A percentile compares a stretch with the other conserved stretches of the same genome.
Evolutionary conservation across 2,888 invertebrate species (phyloP).

Genomic region (Andrena fulva): DNA sequence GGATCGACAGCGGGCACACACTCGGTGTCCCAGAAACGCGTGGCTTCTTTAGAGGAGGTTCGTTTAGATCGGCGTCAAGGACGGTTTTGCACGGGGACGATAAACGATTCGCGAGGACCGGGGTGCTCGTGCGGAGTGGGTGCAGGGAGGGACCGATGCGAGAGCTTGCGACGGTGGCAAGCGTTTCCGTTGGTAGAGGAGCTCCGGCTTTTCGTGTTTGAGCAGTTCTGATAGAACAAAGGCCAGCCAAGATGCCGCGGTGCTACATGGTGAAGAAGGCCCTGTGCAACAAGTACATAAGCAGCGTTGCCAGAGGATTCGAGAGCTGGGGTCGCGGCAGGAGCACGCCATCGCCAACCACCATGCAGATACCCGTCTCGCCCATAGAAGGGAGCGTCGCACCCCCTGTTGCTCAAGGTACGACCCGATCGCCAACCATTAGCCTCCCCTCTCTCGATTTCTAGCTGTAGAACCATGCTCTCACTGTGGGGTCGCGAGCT

Average conservation of each 20-base stretch:
- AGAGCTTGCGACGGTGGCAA: neutral
- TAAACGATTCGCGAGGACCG: neutral
- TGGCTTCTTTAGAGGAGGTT: neutral
- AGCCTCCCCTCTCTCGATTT: conserved; percentile 12
- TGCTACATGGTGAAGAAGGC: conserved; percentile 91
- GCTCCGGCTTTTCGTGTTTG: neutral
- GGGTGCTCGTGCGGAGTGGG: neutral
- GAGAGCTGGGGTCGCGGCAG: conserved; percentile 81
- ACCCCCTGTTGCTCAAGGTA: conserved; percentile 78
- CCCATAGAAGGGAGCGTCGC: conserved; percentile 73
- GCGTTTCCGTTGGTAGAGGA: neutral
- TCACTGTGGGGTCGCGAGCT: too few species aligned
- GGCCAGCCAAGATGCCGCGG: conserved; percentile 88
- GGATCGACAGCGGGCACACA: conserved; percentile 2
- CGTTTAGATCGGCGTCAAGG: too few species aligned
- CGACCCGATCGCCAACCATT: conserved; percentile 13
- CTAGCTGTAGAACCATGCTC: neutral
- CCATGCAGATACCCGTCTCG: conserved; percentile 69
- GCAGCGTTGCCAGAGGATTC: conserved; percentile 81
- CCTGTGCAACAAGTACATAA: conserved; percentile 86
- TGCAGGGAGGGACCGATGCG: neutral
- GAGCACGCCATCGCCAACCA: conserved; percentile 78
- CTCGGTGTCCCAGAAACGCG: conserved; percentile 13
- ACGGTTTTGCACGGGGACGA: neutral
- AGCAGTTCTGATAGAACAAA: conserved; percentile 5